These are phyloP conservation scores for Bubalus kerabau DNA, from an alignment of 2,113 vertebrate species.

Conservation along the genomic window DNA sequence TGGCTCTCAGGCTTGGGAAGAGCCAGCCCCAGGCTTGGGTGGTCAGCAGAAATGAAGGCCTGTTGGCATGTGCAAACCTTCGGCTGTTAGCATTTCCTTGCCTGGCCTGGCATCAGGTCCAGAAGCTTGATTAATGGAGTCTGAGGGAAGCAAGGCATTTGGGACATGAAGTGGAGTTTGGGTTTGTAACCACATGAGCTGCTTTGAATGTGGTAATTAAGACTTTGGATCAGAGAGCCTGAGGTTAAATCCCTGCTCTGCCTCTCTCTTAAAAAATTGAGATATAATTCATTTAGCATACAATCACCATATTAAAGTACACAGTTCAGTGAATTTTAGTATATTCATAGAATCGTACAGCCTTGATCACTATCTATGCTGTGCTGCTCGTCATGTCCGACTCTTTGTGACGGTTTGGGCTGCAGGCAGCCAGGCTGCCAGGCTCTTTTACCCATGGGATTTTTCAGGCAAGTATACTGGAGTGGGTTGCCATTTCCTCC, in stretches of 20 bases:
- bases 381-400: fast-evolving
- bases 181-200: neutral
- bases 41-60: constrained; percentile 47
- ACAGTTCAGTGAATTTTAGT: neutral
- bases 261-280: neutral
- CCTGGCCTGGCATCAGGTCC: neutral
- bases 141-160: neutral
- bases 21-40: neutral
- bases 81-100: neutral
- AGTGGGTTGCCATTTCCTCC: neutral
- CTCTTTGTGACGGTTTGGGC: neutral
- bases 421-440: neutral
- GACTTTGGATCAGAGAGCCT: neutral
- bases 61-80: neutral
- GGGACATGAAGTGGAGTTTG: neutral
- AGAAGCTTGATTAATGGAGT: neutral
- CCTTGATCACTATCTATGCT: neutral
- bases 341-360: neutral
- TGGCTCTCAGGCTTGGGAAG: constrained; percentile 16
- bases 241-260: neutral
- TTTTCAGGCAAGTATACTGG: neutral
- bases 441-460: neutral
- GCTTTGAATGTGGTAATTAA: neutral
- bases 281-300: neutral
- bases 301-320: neutral